A percentile compares a stretch with the other conserved stretches of the same genome.
Conservation (phyloP, 2,113 vertebrate genomes). For the Carassius auratus region DNA sequence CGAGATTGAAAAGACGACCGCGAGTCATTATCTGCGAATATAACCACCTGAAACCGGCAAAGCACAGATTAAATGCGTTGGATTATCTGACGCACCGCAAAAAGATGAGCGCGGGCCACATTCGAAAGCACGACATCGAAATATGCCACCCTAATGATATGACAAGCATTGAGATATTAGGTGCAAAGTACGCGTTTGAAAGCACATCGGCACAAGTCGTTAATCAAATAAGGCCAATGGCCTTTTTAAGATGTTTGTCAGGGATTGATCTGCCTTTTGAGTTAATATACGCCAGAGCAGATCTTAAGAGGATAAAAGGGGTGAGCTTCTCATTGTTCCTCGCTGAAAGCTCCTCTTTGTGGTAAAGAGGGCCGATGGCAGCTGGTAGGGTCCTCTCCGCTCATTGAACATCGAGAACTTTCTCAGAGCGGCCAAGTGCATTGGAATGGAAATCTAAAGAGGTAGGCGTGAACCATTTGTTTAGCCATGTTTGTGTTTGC, state of each 20-base stretch:
- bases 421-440: slow-evolving; percentile 78
- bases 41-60: slow-evolving; percentile 68
- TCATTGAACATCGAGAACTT: slow-evolving; percentile 79
- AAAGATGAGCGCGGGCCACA: neutral
- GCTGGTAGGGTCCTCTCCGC: slow-evolving; percentile 83
- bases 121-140: neutral
- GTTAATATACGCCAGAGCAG: slow-evolving; percentile 70
- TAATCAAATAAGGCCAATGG: slow-evolving; percentile 62
- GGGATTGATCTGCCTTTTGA: slow-evolving; percentile 71
- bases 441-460: slow-evolving; percentile 84
- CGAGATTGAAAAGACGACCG: slow-evolving; percentile 73
- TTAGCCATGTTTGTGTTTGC: slow-evolving; percentile 86
- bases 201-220: slow-evolving; percentile 46
- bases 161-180: slow-evolving; percentile 28
- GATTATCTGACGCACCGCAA: neutral
- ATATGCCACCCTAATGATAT: slow-evolving; percentile 10
- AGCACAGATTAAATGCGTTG: neutral
- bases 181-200: slow-evolving; percentile 22
- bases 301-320: slow-evolving; percentile 71
- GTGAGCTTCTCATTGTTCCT: slow-evolving; percentile 77
- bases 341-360: slow-evolving; percentile 79
- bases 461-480: slow-evolving; percentile 84
- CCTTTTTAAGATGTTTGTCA: slow-evolving; percentile 72
- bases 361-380: slow-evolving; percentile 75
- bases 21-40: slow-evolving; percentile 77